Evolutionary conservation across 2,797 vertebrate genomes (phyloP), one percentile per base, ranked within the genome.

Genomic region (Neosilurus hyrtlii): DNA sequence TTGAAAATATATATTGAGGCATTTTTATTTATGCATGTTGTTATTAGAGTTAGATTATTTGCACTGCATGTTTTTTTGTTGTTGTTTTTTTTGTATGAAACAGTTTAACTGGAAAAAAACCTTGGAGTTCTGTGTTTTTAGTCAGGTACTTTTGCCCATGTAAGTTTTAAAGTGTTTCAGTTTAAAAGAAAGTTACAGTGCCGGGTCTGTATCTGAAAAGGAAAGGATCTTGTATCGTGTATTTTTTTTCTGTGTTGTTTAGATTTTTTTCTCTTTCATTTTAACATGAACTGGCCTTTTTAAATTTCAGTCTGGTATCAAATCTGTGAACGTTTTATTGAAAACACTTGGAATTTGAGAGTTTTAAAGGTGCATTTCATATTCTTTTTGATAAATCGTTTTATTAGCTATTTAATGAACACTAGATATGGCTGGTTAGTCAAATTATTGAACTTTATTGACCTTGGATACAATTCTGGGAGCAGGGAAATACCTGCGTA

Each of bases 361-460:
- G 9, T 91, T 93, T 94, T 92, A 92, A 89, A 86, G 91, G 89
- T 92, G 86, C 91, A 92, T 95, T 95, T 94, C 94, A 92, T 91
- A 93, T 95, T 92, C 89, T 52, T 92, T 93, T 94, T 96, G 95
- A 97, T 96, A 93, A 96, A 96, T 96, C 94, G 96, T 93, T 97
- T 96, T 97, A 96, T 96, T 95, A 95, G 94, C 93, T 93, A 91
- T 91, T 82, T 96, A 96, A 96, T 95, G 94, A 96, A 94, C 93
- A 94, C 90, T 92, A 94, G 93, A 94, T 94, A 93, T 91, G 95
- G 95, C 96, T 96, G 95, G 96, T 97, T 98, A 96, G 94, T 93
- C 94, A 94, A 94, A 95, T 96, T 96, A 97, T 96, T 96, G 95
- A 96, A 97, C 95, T 96, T 96, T 94, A 95, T 96, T 96, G 96